A percentile compares a stretch with the other conserved stretches of the same genome.
Evolutionary conservation across 35 echinoderm and acorn worm genomes (phyloP).

Genomic region (Amphiura filiformis): DNA sequence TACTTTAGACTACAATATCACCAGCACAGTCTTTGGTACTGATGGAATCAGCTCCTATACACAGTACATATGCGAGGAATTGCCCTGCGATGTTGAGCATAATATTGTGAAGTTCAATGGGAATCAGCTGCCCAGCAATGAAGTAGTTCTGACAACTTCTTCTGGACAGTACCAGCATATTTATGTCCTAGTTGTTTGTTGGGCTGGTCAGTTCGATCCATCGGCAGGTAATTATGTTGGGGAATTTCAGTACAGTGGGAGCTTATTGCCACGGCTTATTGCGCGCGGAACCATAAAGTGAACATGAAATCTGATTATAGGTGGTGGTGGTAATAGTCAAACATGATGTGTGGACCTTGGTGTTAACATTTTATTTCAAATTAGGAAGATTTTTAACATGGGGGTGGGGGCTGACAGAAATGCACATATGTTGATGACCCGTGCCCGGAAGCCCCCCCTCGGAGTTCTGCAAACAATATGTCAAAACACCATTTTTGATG

Average conservation of each 20-base stretch:
- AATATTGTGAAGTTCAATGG: neutral
- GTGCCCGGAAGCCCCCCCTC: no score
- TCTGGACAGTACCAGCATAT: neutral
- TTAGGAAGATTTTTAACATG: no score
- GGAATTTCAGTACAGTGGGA: neutral
- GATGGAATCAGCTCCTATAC: neutral
- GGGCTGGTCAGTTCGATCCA: neutral
- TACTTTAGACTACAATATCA: neutral
- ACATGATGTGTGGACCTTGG: no score
- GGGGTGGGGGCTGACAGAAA: no score
- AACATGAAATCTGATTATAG: no score
- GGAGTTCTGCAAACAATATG: no score
- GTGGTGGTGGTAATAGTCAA: no score
- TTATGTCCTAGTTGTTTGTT: neutral
- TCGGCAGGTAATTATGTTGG: neutral
- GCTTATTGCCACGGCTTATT: no score
- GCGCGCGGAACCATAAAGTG: no score
- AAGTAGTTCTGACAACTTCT: neutral
- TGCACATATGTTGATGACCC: no score
- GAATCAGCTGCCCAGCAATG: neutral
- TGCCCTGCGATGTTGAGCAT: neutral
- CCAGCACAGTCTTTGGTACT: neutral
- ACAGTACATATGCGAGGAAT: neutral
- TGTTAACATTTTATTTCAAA: no score
- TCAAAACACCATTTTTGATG: no score